Base-by-base conservation (phyloP, 2,797 vertebrate species). In the Holocentrus rufus region DNA sequence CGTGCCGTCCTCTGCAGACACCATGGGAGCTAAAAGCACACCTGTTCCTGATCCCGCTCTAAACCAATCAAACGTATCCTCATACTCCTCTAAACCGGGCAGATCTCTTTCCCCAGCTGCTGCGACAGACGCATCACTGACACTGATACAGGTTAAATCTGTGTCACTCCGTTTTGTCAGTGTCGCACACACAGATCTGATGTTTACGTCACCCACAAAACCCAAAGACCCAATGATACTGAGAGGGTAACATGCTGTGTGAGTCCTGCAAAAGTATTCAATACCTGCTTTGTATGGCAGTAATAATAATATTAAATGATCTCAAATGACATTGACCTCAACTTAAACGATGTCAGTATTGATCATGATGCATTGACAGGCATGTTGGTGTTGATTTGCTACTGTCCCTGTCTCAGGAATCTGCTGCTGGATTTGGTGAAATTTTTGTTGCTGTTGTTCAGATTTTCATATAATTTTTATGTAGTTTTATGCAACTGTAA, bases 41-140 rank as follows among this genome's bases (percentile, higher is more conserved):
- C 39, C 62, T 72, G 54, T 59, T 44, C 55, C 58, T 62, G 59
- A 85, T 82, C 20, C 54, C 59, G 39, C 50, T 49, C 4, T 56
- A 72, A 86, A 86, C 77, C 73, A 79, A 75, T 77, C 64, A 82
- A 65, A 49, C 47, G 46, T 53, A 55, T 63, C 74, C 53, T 31
- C 6, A 55, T 58, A 46, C 62, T 69, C 44, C 56, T 57, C 14
- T 49, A 23, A 72, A 79, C 65, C 57, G 72, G 61, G 72, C 62
- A 55, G 44, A 66, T 78, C 69, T 56, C 72, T 56, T 31, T 62
- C 36, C 20, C 36, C 0, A 31, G 56, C 65, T 31, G 56, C 62
- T 36, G 17, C 10, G 34, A 69, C 58, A 61, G 30, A 47, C 47
- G 52, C 49, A 20, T 11, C 17, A 57, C 70, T 67, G 18, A 64